Evolutionary conservation across 53 echinoderm and acorn worm species (phyloP).

Genomic region (Stichopus horrens): DNA sequence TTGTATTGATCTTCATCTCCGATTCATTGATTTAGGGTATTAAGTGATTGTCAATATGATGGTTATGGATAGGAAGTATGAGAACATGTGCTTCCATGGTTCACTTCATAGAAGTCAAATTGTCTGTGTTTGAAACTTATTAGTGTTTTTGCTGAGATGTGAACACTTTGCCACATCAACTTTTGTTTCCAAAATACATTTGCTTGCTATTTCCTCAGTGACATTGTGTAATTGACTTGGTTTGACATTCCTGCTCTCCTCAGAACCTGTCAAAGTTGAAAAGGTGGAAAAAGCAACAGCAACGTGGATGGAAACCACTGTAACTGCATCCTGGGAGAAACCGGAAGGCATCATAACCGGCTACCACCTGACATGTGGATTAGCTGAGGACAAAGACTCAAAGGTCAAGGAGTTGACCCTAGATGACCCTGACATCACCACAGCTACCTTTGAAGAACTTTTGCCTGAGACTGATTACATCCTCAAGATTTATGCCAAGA

Average conservation of each 20-base stretch:
- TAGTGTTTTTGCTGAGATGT: too few relatives aligned
- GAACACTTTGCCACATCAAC: too few relatives aligned
- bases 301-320: constrained; percentile 5
- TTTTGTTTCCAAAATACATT: too few relatives aligned
- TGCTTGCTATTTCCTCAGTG: too few relatives aligned
- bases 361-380: constrained; percentile 56
- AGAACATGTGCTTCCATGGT: too few relatives aligned
- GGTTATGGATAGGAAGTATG: too few relatives aligned
- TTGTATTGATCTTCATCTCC: too few relatives aligned
- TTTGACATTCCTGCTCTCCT: background rate
- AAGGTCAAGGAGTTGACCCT: constrained; percentile 65
- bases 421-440: constrained; percentile 55
- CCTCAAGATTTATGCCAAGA: constrained; percentile 72
- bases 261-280: constrained; percentile 17
- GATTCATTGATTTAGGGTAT: too few relatives aligned
- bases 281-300: constrained; percentile 25
- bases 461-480: constrained; percentile 63
- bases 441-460: constrained; percentile 59
- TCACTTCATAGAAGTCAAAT: too few relatives aligned
- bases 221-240: too few relatives aligned
- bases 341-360: constrained; percentile 60
- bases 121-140: too few relatives aligned
- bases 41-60: too few relatives aligned
- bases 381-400: constrained; percentile 51
- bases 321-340: constrained; percentile 63